These are phyloP conservation scores for Helicoverpa armigera DNA, from an alignment of 1,140 invertebrate species.

Conservation along the genomic window DNA sequence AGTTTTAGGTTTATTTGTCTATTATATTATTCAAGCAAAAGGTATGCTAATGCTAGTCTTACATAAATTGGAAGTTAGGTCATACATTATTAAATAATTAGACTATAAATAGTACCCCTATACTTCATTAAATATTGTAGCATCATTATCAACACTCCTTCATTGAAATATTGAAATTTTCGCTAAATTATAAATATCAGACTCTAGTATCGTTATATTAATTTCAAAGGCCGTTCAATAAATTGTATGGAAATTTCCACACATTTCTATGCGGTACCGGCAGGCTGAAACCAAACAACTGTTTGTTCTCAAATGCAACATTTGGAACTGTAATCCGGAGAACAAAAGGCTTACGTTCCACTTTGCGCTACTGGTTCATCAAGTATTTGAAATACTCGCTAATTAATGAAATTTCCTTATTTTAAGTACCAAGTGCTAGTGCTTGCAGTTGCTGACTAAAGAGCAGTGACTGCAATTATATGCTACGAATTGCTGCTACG, in stretches of 20 bases:
- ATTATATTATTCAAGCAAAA: too few species aligned
- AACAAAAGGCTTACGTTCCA: conserved; percentile 7
- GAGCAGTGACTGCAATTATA: too few species aligned
- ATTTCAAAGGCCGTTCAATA: neutral
- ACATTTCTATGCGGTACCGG: neutral
- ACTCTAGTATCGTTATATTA: neutral
- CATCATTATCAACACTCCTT: too few species aligned
- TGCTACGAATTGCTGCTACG: neutral
- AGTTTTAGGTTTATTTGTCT: too few species aligned
- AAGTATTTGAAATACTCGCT: conserved; percentile 2
- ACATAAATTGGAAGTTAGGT: too few species aligned
- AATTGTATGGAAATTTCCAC: neutral
- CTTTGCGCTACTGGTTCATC: neutral
- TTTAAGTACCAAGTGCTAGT: neutral
- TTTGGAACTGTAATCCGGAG: neutral
- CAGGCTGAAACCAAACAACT: neutral
- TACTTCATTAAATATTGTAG: too few species aligned
- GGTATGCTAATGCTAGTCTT: too few species aligned
- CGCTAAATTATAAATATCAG: neutral
- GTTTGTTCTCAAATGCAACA: conserved; percentile 18
- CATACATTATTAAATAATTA: too few species aligned
- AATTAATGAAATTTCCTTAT: neutral
- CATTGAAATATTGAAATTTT: too few species aligned
- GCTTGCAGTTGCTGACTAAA: neutral
- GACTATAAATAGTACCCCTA: too few species aligned